Percentiles rank a stretch among this genome's conserved stretches.
phyloP scores from a whole-genome alignment of 2,113 vertebrate genomes.

The Misgurnus anguillicaudatus region DNA sequence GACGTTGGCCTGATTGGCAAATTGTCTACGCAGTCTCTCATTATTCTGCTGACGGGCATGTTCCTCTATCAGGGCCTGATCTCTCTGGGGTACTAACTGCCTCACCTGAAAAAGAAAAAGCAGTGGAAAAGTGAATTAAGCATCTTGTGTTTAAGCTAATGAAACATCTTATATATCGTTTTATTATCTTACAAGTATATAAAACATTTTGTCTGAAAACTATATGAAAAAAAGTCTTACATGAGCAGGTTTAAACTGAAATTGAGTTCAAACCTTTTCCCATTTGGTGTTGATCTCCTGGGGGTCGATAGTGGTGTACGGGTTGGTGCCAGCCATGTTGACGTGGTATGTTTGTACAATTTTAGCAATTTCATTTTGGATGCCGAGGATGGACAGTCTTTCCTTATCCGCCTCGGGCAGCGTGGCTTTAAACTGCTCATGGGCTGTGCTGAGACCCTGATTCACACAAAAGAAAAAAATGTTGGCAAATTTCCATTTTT shows the following conservation, averaged over 20 bases:
- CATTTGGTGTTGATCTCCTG: slow-evolving; percentile 97
- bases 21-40: slow-evolving; percentile 92
- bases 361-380: slow-evolving; percentile 96
- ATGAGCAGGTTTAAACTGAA: background rate
- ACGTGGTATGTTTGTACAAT: slow-evolving; percentile 98
- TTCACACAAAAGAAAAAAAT: slow-evolving; percentile 33
- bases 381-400: slow-evolving; percentile 92
- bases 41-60: slow-evolving; percentile 96
- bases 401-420: slow-evolving; percentile 97
- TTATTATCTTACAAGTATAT: background rate
- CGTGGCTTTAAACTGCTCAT: slow-evolving; percentile 98
- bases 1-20: slow-evolving; percentile 94
- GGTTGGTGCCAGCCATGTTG: slow-evolving; percentile 94
- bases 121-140: background rate
- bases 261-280: slow-evolving; percentile 82
- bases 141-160: no score
- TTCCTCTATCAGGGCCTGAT: slow-evolving; percentile 94
- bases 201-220: background rate
- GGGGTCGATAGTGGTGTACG: slow-evolving; percentile 94
- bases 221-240: background rate
- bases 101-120: slow-evolving; percentile 76
- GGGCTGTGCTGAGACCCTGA: slow-evolving; percentile 93
- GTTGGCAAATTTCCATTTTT: background rate
- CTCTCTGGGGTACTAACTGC: slow-evolving; percentile 92
- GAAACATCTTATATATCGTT: no score